These are phyloP conservation scores for Urosaurus nigricauda DNA, from an alignment of 2,797 vertebrate genomes.

Conservation along the genomic window DNA sequence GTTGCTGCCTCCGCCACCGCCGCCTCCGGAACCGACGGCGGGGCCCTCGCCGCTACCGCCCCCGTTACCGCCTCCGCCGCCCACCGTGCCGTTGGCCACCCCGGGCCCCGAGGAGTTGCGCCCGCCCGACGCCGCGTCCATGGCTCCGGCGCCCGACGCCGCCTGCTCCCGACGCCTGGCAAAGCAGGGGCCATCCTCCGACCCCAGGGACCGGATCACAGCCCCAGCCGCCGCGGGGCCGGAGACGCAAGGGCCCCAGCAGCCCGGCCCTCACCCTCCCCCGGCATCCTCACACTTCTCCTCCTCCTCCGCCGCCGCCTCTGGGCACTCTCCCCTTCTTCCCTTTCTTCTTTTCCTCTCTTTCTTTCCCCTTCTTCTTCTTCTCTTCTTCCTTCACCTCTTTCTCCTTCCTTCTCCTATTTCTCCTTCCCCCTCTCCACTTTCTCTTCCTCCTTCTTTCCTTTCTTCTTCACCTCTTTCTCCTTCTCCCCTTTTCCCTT, in stretches of 20 bases:
- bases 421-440: too few species aligned
- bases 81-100: conserved; percentile 81
- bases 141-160: conserved; percentile 55
- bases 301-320: too few species aligned
- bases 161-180: conserved; percentile 60
- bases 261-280: not conserved
- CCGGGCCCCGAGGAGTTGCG: conserved; percentile 79
- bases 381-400: too few species aligned
- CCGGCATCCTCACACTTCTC: not conserved
- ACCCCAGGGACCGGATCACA: conserved; percentile 47
- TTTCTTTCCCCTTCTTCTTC: too few species aligned
- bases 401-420: too few species aligned
- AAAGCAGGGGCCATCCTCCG: conserved; percentile 72
- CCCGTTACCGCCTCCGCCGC: too few species aligned
- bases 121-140: conserved; percentile 68
- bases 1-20: conserved; percentile 17
- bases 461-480: too few species aligned
- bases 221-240: conserved; percentile 43
- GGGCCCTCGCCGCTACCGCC: conserved; percentile 71
- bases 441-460: too few species aligned
- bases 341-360: too few species aligned
- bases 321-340: too few species aligned
- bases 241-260: conserved; percentile 22
- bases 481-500: too few species aligned
- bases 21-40: conserved; percentile 74